Evolutionary conservation across 2,113 vertebrate species (phyloP).

Genomic region (Platysteira castanea): DNA sequence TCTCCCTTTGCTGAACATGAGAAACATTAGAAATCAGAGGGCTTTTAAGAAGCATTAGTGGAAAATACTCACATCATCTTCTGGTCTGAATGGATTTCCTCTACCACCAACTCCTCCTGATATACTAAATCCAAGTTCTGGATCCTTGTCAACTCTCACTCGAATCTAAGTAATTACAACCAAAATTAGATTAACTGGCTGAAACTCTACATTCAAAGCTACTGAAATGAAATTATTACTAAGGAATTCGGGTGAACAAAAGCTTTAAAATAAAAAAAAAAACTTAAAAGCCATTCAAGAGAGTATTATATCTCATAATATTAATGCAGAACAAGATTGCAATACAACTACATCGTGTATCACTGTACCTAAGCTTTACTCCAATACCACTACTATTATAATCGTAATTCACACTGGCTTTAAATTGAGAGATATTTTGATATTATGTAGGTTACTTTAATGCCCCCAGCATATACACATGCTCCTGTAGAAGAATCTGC

Average conservation of each 20-base stretch:
- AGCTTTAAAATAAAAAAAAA: background rate
- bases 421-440: background rate
- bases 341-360: background rate
- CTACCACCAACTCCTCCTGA: slow-evolving; percentile 95
- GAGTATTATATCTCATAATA: background rate
- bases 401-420: background rate
- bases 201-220: background rate
- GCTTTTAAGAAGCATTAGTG: background rate
- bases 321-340: background rate
- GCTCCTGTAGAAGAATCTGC: background rate
- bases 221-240: background rate
- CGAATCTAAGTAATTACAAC: slow-evolving; percentile 78
- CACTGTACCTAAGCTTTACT: background rate
- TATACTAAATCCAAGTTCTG: slow-evolving; percentile 98
- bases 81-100: slow-evolving; percentile 94
- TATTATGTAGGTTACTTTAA: background rate
- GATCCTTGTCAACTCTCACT: slow-evolving; percentile 94
- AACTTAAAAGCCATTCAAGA: background rate
- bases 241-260: background rate
- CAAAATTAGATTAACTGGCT: background rate
- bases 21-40: background rate
- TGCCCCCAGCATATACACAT: background rate
- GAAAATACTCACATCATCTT: slow-evolving; percentile 86
- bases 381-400: background rate
- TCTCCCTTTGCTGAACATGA: background rate